phyloP scores from a whole-genome alignment of 2,888 invertebrate species.

The Xanthia icteritia region DNA sequence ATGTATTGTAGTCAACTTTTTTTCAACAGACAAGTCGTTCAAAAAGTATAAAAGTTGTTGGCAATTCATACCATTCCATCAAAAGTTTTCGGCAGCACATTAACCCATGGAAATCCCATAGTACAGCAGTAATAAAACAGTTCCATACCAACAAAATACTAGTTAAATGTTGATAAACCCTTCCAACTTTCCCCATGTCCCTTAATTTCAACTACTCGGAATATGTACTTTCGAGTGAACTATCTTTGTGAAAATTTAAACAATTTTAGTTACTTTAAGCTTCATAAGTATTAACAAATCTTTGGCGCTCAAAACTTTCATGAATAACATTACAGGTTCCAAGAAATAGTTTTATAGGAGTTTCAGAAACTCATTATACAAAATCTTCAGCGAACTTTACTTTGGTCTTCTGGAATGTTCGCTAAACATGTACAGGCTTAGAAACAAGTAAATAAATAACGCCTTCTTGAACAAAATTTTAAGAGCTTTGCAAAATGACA shows the following conservation, averaged over 20 bases:
- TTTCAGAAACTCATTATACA: conserved; percentile 52
- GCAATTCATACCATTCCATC: background rate
- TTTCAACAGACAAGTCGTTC: background rate
- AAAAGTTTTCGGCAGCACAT: conserved; percentile 40
- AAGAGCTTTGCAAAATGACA: background rate
- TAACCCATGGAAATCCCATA: conserved; percentile 28
- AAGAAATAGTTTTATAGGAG: conserved; percentile 57
- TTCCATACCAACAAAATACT: conserved; percentile 42
- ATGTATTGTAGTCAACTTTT: background rate
- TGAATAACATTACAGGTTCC: conserved; percentile 59
- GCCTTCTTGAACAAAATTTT: conserved; percentile 5
- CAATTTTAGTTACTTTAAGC: conserved; percentile 46
- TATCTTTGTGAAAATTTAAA: conserved; percentile 34
- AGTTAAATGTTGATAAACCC: conserved; percentile 51
- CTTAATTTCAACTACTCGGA: conserved; percentile 34
- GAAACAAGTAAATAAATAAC: conserved; percentile 42
- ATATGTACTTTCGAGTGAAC: conserved; percentile 22
- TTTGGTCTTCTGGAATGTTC: conserved; percentile 41
- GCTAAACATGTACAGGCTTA: conserved; percentile 18
- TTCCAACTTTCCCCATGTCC: conserved; percentile 25
- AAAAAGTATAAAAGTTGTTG: background rate
- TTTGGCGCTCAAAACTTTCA: conserved; percentile 42
- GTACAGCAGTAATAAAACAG: conserved; percentile 36
- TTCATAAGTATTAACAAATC: conserved; percentile 49
- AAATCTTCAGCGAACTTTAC: conserved; percentile 47